Evolutionary conservation across 2,888 invertebrate species (phyloP).

Genomic region (Anthoptus insignis): DNA sequence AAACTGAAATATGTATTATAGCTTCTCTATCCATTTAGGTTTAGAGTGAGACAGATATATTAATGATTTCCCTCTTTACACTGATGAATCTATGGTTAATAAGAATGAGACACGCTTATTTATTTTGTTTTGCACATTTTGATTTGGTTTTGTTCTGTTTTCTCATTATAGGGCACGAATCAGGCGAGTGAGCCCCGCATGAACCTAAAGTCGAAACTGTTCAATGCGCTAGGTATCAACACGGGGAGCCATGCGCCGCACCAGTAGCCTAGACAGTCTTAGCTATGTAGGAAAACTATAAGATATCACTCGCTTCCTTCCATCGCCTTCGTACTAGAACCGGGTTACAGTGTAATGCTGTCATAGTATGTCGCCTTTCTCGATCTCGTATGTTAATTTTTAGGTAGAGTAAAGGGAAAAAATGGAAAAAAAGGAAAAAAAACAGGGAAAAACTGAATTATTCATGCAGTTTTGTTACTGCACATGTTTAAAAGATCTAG

Average conservation of each 20-base stretch:
- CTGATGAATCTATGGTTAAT: background rate
- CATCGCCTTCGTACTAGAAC: slow-evolving; percentile 7
- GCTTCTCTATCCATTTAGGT: too few species aligned
- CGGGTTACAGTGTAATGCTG: too few species aligned
- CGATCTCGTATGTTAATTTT: too few species aligned
- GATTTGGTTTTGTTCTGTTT: slow-evolving; percentile 77
- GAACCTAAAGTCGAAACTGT: slow-evolving; percentile 95
- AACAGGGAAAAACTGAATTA: too few species aligned
- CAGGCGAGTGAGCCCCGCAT: slow-evolving; percentile 90
- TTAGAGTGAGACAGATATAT: too few species aligned
- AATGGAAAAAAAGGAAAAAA: too few species aligned
- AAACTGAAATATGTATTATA: background rate
- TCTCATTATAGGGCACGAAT: slow-evolving; percentile 88
- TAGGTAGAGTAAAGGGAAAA: too few species aligned
- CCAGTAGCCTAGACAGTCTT: slow-evolving; percentile 67
- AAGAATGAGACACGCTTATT: slow-evolving; percentile 50
- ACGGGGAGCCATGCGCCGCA: slow-evolving; percentile 84
- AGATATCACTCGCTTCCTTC: slow-evolving; percentile 55
- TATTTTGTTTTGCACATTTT: slow-evolving; percentile 68
- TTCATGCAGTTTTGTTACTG: too few species aligned
- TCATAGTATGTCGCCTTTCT: too few species aligned
- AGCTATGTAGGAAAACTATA: slow-evolving; percentile 56
- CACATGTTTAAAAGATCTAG: too few species aligned
- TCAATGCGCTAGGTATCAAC: slow-evolving; percentile 94
- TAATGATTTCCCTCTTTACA: too few species aligned